Evolutionary conservation across 2,888 invertebrate genomes (phyloP), one percentile per base, ranked within the genome.

Genomic region (Scelioninae gen. 2): DNA sequence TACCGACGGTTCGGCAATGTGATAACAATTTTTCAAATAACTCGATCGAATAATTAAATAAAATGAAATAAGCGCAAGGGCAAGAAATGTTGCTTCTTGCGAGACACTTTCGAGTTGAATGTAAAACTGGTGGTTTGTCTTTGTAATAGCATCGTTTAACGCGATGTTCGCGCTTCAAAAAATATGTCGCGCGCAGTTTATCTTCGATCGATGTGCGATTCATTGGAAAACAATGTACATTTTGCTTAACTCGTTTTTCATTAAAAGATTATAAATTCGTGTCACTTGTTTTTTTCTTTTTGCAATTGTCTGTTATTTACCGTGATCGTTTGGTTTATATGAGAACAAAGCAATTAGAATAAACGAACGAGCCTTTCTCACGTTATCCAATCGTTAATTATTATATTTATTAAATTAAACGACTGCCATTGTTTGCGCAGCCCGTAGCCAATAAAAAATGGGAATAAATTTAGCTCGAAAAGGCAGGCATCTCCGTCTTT

Each of bases 311-410:
- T 68, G 52, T 60, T 68, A 60, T 52, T 58, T 68, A 18, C 10
- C n/a, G 19, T 22, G 35, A 57, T 43, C 22, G 60, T 18, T 50
- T 39, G 41, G 48, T 46, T 68, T 60, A 58, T 45, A 41, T 35
- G 67, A 60, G 60, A 68, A 60, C 60, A 52, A 60, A 68, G 52
- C 60, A 60, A 43, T 68, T 68, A 60, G 18, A 60, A 46, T 18
- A 11, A 18, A 28, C 35, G 50, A 50, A 7, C 43, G 35, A n/a
- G 11, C 43, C 43, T 41, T 53, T 41, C 58, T 28, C 31, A 57
- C 48, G 55, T 65, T 65, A 55, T 45, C 65, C 16, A 39, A 57
- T 41, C 31, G 33, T 57, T 58, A 58, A 67, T 67, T 50, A 41
- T 67, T 43, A 45, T 35, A 41, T 64, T 53, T 52, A 46, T 57